A percentile compares a stretch with the other conserved stretches of the same genome.
Evolutionary conservation across 2,113 vertebrate genomes (phyloP).

Genomic region (mouse (Mus musculus)): GRCm39 chr6:36219001-36219500

Average conservation of each 20-base stretch:
- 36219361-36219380: constrained; percentile 26
- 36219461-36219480: constrained; percentile 38
- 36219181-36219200: neutral
- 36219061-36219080: neutral
- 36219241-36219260: neutral
- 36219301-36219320: neutral
- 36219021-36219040: neutral
- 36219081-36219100: neutral
- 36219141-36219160: neutral
- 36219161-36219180: neutral
- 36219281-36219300: neutral
- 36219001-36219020: neutral
- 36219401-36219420: constrained; percentile 17
- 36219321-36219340: neutral
- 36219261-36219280: neutral
- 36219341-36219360: neutral
- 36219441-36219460: constrained; percentile 23
- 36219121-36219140: neutral
- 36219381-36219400: constrained; percentile 51
- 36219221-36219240: neutral
- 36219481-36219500: constrained; percentile 2
- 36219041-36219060: neutral
- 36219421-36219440: constrained; percentile 53
- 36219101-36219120: neutral
- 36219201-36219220: neutral